Base-by-base conservation (phyloP, 2,797 vertebrate genomes). In the Acomys russatus region DNA sequence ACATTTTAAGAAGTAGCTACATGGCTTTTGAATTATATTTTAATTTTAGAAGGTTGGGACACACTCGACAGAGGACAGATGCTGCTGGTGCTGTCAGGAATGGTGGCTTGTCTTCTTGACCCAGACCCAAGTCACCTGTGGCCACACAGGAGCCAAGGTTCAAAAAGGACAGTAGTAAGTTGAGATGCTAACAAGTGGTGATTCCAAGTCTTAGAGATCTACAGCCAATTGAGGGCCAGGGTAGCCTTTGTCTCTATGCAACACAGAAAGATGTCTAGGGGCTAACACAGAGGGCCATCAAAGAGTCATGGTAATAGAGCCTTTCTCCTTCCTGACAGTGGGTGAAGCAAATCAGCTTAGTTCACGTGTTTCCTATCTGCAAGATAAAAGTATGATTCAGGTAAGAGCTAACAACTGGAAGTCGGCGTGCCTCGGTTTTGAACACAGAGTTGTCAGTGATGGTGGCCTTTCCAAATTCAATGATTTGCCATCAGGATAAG, bases 401-500 rank as follows among this genome's bases (percentile, higher is more conserved):
- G 63, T 38, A 61, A 92, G 94, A 49, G 76, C 6, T 70, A 74
- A 93, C 85, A 77, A 84, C 6, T 68, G 30, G n/a, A 74, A n/a
- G 17, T 61, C 3, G 77, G 35, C 0, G 25, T 12, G 15, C 22
- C 33, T 30, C 25, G 88, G 74, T 10, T 64, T 15, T 70, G 49
- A 20, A 35, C 68, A 38, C 54, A 88, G 73, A 84, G 73, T 82
- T 51, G 51, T 11, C 73, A 79, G 71, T 64, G 85, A 87, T 0
- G 12, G 61, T 59, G 30, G 64, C 51, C 88, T 87, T 88, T 83
- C 51, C 4, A 44, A 79, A 77, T 73, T 96, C 66, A 91, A 92
- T 70, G 91, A 92, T 96, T 97, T 95, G 88, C 89, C 70, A 94
- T 30, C 3, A 15, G 88, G 44, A 84, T 96, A 68, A 91, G 64